Evolutionary conservation across 1,140 invertebrate genomes (phyloP), one percentile per base, ranked within the genome.

Genomic region (Ostrea edulis): DNA sequence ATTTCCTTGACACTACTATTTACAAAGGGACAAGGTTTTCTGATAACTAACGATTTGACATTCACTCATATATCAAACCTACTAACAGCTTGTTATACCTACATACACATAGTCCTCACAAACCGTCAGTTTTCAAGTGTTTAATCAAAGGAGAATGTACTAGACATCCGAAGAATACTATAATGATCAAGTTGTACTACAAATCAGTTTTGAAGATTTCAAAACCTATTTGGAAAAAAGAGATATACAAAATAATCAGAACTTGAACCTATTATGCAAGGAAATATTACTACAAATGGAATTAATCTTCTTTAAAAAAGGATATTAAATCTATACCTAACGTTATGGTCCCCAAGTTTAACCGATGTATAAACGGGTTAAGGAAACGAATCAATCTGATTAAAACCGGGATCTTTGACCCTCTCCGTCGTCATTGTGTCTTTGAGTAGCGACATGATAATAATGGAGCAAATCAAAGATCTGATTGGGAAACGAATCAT

Each of bases 11-110:
- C 68, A 51, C 44, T 77, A 71, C 51, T n/a, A 51, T 86, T 2
- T 86, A 86, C 44, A 86, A 86, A 86, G 65, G 85, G 77, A 77
- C 51, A 77, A 29, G 55, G 9, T 86, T 86, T 86, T 25, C 22
- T n/a, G 55, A 62, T 22, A 22, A 44, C 22, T 77, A 86, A 44
- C 77, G 20, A 35, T 22, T 85, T 11, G 84, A 65, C 22, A n/a
- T 62, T 14, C 29, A 85, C 29, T 85, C 55, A 22, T 86, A 77
- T 53, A 62, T 62, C 2, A 77, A 86, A 77, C 65, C 68, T 52
- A 77, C 68, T 53, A 65, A 86, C 52, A 86, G 77, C n/a, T 77
- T 65, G 53, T 44, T 77, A n/a, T 86, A 77, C 51, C 22, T 77
- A 53, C 65, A 86, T 11, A 77, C n/a, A 77, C 22, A 29, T 54